Evolutionary conservation across 2,888 invertebrate genomes (phyloP), one percentile per base, ranked within the genome.

Genomic region (Leptopterna dolabrata): DNA sequence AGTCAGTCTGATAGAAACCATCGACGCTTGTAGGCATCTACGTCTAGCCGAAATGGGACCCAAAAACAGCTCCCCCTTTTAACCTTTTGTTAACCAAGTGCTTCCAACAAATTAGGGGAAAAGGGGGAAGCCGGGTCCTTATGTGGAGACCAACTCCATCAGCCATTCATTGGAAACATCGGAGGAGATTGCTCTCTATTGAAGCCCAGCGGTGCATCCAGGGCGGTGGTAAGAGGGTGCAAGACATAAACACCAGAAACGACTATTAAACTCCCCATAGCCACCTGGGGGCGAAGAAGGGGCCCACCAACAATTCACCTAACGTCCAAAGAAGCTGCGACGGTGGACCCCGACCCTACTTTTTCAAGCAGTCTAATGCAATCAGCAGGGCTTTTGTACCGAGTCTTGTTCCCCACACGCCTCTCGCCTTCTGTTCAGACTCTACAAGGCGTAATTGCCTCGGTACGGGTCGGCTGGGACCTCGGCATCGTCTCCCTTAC

Each of bases 141-240:
- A 30, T n/a, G 73, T 30, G 9, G 36, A 14, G n/a, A 16, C 51
- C 51, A 27, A 73, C 73, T 73, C 41, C 73, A 73, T 73, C 73
- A 73, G 73, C 73, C 73, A 73, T 73, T 73, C 73, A 73, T 73
- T 73, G 73, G 73, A 73, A 73, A 73, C 73, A 73, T 73, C 73
- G 73, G 73, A 41, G 73, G 14, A 63, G 63, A 63, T 63, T 63
- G 63, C 63, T 63, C 36, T 41, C 73, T 9, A 73, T 73, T 73
- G 36, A 73, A 19, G 73, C 9, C 73, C 73, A 73, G 19, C 36
- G 73, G 73, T 73, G 73, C 73, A 73, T 73, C 73, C 73, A 73
- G 41, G 36, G 41, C n/a, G 70, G 7, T 29, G 47, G 47, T 47
- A 47, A 47, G 27, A 73, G 73, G 73, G 73, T 73, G 73, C 73